These are phyloP conservation scores for Acleris literana DNA, from an alignment of 2,888 invertebrate species.

Conservation along the genomic window DNA sequence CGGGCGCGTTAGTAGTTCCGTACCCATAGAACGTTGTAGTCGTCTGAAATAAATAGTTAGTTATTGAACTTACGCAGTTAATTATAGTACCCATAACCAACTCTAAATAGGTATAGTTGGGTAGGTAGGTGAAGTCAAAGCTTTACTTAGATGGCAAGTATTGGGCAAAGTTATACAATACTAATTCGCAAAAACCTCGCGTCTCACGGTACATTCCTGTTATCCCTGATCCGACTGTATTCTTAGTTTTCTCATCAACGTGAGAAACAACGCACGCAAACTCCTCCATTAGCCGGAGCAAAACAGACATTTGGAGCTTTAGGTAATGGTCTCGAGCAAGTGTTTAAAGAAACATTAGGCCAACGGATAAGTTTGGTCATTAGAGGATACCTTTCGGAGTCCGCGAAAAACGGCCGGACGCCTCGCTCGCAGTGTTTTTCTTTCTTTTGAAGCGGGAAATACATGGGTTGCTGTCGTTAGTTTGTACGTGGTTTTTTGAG, in stretches of 20 bases:
- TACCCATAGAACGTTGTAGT: no score
- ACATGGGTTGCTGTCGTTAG: slow-evolving; percentile 24
- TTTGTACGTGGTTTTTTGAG: slow-evolving; percentile 13
- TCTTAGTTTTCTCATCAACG: slow-evolving; percentile 70
- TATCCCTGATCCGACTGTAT: slow-evolving; percentile 68
- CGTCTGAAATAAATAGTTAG: no score
- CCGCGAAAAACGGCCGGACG: slow-evolving; percentile 43
- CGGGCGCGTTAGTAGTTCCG: no score
- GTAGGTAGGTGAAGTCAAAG: no score
- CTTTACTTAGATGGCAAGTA: no score
- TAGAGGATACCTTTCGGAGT: slow-evolving; percentile 52
- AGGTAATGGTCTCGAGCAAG: slow-evolving; percentile 58
- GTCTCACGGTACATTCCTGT: slow-evolving; percentile 17
- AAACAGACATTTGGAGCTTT: slow-evolving; percentile 42
- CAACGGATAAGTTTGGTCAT: slow-evolving; percentile 64
- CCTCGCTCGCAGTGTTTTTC: slow-evolving; percentile 35
- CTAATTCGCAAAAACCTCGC: slow-evolving; percentile 3
- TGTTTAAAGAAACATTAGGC: slow-evolving; percentile 71
- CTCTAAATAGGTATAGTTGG: no score
- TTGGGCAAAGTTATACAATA: background rate
- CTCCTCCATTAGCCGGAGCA: slow-evolving; percentile 43
- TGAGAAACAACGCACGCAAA: slow-evolving; percentile 57
- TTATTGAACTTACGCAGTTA: no score
- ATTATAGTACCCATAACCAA: no score
- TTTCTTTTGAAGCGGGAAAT: slow-evolving; percentile 21